Percentiles rank a stretch among this genome's conserved stretches.
Conservation (phyloP, 2,888 invertebrate genomes). For the Alviniconcha strummeri region DNA sequence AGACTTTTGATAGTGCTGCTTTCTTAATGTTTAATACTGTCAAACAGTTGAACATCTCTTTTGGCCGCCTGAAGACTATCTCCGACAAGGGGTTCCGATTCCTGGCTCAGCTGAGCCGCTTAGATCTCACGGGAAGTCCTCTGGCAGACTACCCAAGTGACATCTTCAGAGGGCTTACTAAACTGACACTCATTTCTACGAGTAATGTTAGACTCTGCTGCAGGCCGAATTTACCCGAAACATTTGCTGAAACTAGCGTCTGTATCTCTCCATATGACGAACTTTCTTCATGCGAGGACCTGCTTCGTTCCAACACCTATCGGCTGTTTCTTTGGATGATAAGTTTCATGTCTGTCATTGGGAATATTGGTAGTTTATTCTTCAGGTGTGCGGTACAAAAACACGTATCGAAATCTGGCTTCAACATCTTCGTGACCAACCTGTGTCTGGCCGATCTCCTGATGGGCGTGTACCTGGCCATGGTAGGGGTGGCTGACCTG, state of each 20-base stretch:
- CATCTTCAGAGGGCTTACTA: background rate
- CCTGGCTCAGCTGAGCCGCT: background rate
- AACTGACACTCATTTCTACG: background rate
- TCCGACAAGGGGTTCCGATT: background rate
- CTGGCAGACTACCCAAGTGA: background rate
- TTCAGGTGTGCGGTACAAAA: background rate
- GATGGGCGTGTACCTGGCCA: conserved; percentile 6
- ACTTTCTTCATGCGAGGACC: background rate
- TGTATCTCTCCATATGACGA: background rate
- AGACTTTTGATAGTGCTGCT: background rate
- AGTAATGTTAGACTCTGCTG: conserved; percentile 10
- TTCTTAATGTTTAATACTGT: background rate
- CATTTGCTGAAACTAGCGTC: background rate
- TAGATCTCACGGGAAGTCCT: background rate
- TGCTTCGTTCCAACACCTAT: background rate
- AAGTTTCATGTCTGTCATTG: background rate
- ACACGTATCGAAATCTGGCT: background rate
- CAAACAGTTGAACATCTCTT: background rate
- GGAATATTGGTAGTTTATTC: background rate
- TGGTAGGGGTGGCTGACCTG: background rate
- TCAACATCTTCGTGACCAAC: conserved; percentile 12
- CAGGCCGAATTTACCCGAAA: background rate
- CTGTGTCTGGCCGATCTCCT: conserved; percentile 9
- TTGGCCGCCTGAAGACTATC: background rate
- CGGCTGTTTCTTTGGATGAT: background rate